Percentiles rank a stretch among this genome's conserved stretches.
Conservation (phyloP, 2,113 vertebrate species). For the cattle (Bos taurus) region DNA sequence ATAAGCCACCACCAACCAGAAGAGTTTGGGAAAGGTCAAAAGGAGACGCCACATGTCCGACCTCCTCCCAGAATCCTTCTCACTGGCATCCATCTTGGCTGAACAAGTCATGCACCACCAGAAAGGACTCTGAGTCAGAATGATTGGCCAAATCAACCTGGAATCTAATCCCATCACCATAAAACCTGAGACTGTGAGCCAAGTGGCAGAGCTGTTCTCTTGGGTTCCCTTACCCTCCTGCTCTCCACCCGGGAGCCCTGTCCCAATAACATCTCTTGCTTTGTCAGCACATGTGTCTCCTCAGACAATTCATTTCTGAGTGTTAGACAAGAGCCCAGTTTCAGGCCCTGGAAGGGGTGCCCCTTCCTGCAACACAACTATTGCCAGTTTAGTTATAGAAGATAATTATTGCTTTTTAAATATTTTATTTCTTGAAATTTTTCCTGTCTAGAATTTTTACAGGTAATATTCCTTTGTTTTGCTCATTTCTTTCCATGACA, state of each 20-base stretch:
- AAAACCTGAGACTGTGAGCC: background rate
- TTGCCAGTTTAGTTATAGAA: background rate
- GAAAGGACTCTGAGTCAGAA: background rate
- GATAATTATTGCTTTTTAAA: background rate
- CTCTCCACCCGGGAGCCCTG: fast-evolving
- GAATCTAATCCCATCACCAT: background rate
- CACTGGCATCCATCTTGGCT: background rate
- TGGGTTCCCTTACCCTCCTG: background rate
- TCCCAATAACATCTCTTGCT: background rate
- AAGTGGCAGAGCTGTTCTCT: fast-evolving
- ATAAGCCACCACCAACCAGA: background rate
- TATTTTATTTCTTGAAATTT: background rate
- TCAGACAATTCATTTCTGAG: background rate
- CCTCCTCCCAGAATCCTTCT: background rate
- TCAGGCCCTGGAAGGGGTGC: background rate
- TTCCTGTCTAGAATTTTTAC: background rate
- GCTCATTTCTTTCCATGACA: background rate
- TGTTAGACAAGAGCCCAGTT: background rate
- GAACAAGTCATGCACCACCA: background rate
- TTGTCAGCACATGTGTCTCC: background rate
- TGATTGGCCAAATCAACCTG: background rate
- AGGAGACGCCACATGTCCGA: background rate
- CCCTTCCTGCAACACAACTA: background rate
- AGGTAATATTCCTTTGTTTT: background rate
- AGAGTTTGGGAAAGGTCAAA: background rate